phyloP scores from a whole-genome alignment of 2,888 invertebrate species.

The Chrysina gloriosa region DNA sequence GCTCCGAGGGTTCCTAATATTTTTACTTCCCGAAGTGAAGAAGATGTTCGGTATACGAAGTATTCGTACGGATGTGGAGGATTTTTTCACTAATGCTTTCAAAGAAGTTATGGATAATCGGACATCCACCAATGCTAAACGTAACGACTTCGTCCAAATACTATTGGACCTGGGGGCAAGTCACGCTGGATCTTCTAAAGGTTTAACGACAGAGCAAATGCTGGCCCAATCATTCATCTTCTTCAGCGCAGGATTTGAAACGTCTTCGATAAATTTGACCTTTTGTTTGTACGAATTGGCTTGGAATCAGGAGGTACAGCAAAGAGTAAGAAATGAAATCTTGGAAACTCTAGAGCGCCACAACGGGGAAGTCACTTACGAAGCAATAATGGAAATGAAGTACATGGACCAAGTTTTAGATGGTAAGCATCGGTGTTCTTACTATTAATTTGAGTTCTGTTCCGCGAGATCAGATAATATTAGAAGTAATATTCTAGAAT shows the following conservation, averaged over 20 bases:
- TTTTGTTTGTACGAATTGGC: constrained; percentile 62
- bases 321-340: constrained; percentile 62
- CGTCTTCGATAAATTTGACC: constrained; percentile 61
- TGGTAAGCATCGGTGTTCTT: constrained; percentile 52
- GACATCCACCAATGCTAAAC: constrained; percentile 44
- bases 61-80: constrained; percentile 49
- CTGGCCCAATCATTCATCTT: constrained; percentile 61
- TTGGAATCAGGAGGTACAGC: constrained; percentile 60
- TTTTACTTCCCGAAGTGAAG: constrained; percentile 47
- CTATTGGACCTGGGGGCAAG: constrained; percentile 52
- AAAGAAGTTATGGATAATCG: constrained; percentile 52
- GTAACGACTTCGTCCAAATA: constrained; percentile 60
- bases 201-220: constrained; percentile 42
- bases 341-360: constrained; percentile 53
- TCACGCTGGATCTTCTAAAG: neutral
- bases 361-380: constrained; percentile 60
- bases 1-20: constrained; percentile 37
- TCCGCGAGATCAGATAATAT: neutral
- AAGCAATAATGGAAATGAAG: constrained; percentile 63
- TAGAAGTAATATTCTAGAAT: constrained; percentile 62
- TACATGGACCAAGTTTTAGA: constrained; percentile 64
- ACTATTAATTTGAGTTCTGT: too few relatives aligned
- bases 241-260: constrained; percentile 65
- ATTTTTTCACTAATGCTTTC: constrained; percentile 55
- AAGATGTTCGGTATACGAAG: constrained; percentile 42